Base-by-base conservation (phyloP, 2,888 invertebrate genomes). In the Drosophila hamatofila region DNA sequence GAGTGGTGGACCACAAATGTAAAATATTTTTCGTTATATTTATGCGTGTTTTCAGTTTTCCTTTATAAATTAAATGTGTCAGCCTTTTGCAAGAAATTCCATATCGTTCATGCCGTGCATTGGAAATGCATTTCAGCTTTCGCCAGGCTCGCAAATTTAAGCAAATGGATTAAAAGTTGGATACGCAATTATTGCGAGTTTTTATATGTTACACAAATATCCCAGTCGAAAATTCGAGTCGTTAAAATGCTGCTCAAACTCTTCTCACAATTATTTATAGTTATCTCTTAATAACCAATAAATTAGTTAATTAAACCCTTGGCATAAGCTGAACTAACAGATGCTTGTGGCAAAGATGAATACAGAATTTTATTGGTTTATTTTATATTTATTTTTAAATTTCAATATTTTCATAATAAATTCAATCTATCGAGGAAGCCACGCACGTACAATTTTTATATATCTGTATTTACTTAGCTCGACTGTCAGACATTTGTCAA, bases 21-120 rank as follows among this genome's bases (percentile, higher is more conserved):
- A 72, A 78, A 88, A 88, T 83, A 79, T 88, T 83, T 81, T 83
- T 80, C 78, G 70, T 69, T 68, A 80, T 83, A 88, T 88, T 84
- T 88, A 88, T 84, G 78, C 72, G 72, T 75, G 67, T 83, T 84
- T 80, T 75, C 80, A 72, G 80, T 72, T 69, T 72, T 68, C 78
- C 69, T 78, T 72, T 70, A 59, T 77, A 79, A 87, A 85, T 85
- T 67, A 80, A 87, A 78, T 78, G 79, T 78, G 77, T 78, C 77
- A 75, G 60, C 70, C 70, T 61, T 54, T 66, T 55, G 58, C 35
- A 59, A 39, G 55, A 42, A 72, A 69, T 72, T 49, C 49, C 59
- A 70, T 60, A 64, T 54, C 56, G 42, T 23, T 64, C 12, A 55
- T 11, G 52, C 41, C 35, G 21, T 48, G 54, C 57, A 65, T 44